Base-by-base conservation (phyloP, 2,113 vertebrate species). In the Pogona vitticeps region DNA sequence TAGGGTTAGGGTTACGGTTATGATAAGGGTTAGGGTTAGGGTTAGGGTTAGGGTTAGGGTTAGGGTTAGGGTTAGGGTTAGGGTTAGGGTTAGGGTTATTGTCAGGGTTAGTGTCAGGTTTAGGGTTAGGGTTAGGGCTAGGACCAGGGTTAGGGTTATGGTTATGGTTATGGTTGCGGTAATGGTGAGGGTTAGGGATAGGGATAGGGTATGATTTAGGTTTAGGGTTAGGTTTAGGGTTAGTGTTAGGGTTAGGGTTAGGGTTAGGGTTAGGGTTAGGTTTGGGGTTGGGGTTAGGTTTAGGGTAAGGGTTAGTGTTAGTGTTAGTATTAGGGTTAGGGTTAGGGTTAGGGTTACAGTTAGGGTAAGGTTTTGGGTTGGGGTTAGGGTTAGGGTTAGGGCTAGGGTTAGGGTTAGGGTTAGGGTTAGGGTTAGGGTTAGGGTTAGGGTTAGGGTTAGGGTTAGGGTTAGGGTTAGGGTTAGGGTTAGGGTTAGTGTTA, bases 1-100 rank as follows among this genome's bases (percentile, higher is more conserved):
- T 86, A 82, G 84, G 84, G 88, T 89, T 89, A 82, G 88, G 84
- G 84, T 89, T 86, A 75, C 84, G 88, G 78, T 89, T 89, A 89
- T 78, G 84, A 67, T 85, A 86, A 86, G 75, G 88, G 88, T 85
- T 81, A 80, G 88, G 88, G 83, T 89, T 86, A 81, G 81, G 88
- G 76, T 80, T 67, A 76, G 86, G 86, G 85, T 86, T 86, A 86
- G 85, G 85, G 86, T 87, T 87, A 81, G 86, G 86, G 77, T 87
- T 87, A 80, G 76, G 85, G 85, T 87, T 78, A 75, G 42, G 85
- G 85, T 87, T 87, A 87, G 85, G 85, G 85, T 87, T 86, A 87
- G 88, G 88, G 88, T 87, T 87, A 90, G 88, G 88, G 89, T 87
- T 83, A 82, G 86, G 86, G 89, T 90, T 90, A 84, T 83, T 86